Evolutionary conservation across 2,888 invertebrate genomes (phyloP), one percentile per base, ranked within the genome.

Genomic region (Mythimna albipuncta): DNA sequence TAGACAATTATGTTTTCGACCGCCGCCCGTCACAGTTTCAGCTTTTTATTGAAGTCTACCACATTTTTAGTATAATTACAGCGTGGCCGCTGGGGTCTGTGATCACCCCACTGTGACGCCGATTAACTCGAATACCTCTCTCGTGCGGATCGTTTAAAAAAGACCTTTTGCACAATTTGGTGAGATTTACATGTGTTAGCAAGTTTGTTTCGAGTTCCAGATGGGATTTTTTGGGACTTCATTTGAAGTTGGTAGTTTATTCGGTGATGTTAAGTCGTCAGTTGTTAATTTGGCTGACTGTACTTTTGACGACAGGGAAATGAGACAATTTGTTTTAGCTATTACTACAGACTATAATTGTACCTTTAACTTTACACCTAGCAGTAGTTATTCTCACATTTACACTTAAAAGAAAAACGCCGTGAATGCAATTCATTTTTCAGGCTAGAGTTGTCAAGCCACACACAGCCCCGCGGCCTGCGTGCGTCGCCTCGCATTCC

Each of bases 11-110:
- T 94, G 93, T 94, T 92, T 91, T 91, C 91, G 91, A 91, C 93
- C 93, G 88, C 90, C 88, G 88, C 87, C 91, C 93, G 93, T 93
- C 93, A 92, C 94, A 94, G 91, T 92, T 91, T 89, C 93, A 93
- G 94, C 92, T 95, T 95, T 95, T 95, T 95, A 94, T 93, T 92
- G 93, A 90, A 90, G 89, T 91, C 88, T 88, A 90, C 90, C 91
- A 90, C 93, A 93, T 94, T 95, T 95, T 95, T 94, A 95, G 94
- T 95, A 94, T 93, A 94, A 95, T 95, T 94, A 91, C 91, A 91
- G 73, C 84, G 77, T 83, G 84, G 82, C 81, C 75, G 88, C 89
- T 89, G 80, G 85, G 88, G 87, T 78, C 85, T 84, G 84, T 85
- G 88, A 86, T 88, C 88, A 88, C 88, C 89, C 87, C 85, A 85